A percentile compares a stretch with the other conserved stretches of the same genome.
Conservation (phyloP, 1,140 invertebrate genomes). For the Drosophila murphyi region DNA sequence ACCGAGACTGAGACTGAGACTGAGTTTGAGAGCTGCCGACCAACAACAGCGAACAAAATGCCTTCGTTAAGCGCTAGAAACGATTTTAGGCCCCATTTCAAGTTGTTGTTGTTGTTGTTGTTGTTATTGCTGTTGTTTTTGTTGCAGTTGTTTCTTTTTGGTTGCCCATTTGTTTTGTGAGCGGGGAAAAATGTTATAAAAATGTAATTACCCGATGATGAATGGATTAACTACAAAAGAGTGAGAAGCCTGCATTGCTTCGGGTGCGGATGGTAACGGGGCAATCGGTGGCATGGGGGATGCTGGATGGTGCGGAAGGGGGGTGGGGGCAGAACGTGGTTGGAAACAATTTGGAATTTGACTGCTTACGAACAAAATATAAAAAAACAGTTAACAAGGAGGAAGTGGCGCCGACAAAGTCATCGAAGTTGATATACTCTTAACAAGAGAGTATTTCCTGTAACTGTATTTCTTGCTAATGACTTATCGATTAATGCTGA, state of each 20-base stretch:
- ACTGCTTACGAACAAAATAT: constrained; percentile 9
- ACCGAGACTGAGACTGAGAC: constrained; percentile 4
- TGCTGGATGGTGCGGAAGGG: neutral
- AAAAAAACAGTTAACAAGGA: constrained; percentile 59
- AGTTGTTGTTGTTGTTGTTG: constrained; percentile 28
- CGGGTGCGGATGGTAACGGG: constrained; percentile 57
- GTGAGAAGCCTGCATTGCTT: constrained; percentile 68
- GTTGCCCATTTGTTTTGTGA: constrained; percentile 77
- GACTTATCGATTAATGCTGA: neutral
- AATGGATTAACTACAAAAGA: constrained; percentile 83
- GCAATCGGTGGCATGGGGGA: neutral
- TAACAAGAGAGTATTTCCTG: neutral
- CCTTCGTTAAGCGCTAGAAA: constrained; percentile 78
- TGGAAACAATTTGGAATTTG: constrained; percentile 58
- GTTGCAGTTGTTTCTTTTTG: constrained; percentile 57
- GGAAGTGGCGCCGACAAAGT: constrained; percentile 23
- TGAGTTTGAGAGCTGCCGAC: constrained; percentile 24
- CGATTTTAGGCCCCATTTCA: constrained; percentile 65
- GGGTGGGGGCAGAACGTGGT: constrained; percentile 20
- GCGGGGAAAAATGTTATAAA: constrained; percentile 81
- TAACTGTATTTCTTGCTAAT: neutral
- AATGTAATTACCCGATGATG: constrained; percentile 84
- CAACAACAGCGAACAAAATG: constrained; percentile 73
- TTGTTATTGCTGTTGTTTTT: constrained; percentile 41
- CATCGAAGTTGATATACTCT: constrained; percentile 39